Evolutionary conservation across 2,888 invertebrate species (phyloP).

Genomic region (Thysanoteuthis rhombus): DNA sequence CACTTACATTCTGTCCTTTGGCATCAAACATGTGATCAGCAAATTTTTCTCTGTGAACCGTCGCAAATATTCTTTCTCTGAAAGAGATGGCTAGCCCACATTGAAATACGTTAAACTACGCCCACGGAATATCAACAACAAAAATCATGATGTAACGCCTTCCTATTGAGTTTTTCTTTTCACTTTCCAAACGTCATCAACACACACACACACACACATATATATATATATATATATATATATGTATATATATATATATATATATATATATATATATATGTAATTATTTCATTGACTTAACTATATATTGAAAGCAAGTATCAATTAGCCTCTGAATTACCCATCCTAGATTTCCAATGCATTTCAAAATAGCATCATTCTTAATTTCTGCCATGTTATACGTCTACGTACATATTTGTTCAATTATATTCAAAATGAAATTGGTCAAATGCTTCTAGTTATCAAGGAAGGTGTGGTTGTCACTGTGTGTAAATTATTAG

Average conservation of each 20-base stretch:
- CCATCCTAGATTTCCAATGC: background rate
- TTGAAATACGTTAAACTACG: too few relatives aligned
- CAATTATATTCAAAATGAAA: background rate
- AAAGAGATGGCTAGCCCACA: too few relatives aligned
- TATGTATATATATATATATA: background rate
- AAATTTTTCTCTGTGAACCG: too few relatives aligned
- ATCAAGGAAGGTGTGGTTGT: background rate
- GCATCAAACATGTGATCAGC: too few relatives aligned
- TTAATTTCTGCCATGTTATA: background rate
- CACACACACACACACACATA: too few relatives aligned
- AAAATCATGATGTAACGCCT: too few relatives aligned
- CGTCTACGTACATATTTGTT: background rate
- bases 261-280: background rate
- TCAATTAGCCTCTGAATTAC: background rate
- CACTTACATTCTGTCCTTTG: too few relatives aligned
- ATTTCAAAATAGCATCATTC: background rate
- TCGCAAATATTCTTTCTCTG: too few relatives aligned
- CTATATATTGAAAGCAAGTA: background rate
- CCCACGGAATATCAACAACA: too few relatives aligned
- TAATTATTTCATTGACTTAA: background rate
- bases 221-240: background rate
- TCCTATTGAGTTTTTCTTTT: too few relatives aligned
- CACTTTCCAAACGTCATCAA: too few relatives aligned
- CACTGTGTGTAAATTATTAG: background rate
- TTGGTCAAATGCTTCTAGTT: background rate